phyloP scores from a whole-genome alignment of 2,113 vertebrate species.

The Tenrec ecaudatus region DNA sequence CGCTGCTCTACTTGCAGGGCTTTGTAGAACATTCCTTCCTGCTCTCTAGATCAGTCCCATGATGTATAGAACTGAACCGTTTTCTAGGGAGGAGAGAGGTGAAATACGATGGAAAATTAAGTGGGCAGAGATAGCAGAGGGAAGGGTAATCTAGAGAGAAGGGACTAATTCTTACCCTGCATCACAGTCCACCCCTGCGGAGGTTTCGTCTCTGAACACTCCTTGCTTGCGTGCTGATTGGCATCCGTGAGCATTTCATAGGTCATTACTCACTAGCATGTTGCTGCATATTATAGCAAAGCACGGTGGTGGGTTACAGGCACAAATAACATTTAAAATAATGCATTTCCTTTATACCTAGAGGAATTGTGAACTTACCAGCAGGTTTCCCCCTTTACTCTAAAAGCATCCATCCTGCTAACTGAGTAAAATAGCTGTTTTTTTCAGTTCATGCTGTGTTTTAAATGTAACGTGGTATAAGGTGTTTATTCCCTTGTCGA shows the following conservation, averaged over 20 bases:
- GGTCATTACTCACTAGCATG: conserved; percentile 71
- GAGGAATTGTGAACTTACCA: conserved; percentile 72
- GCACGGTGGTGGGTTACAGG: conserved; percentile 66
- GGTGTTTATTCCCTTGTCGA: conserved; percentile 76
- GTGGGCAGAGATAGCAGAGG: background rate
- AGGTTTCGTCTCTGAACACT: background rate
- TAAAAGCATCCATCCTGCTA: conserved; percentile 77
- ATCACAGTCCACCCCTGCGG: background rate
- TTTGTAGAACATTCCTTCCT: conserved; percentile 42
- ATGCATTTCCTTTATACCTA: conserved; percentile 75
- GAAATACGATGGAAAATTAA: background rate
- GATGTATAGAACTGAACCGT: conserved; percentile 24
- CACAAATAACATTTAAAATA: conserved; percentile 80
- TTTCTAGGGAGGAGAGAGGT: background rate
- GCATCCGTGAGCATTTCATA: conserved; percentile 2
- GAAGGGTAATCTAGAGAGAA: background rate
- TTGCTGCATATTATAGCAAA: conserved; percentile 71
- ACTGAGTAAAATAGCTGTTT: conserved; percentile 76
- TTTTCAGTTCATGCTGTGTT: conserved; percentile 79
- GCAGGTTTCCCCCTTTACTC: conserved; percentile 75
- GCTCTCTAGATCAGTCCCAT: background rate
- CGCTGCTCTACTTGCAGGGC: background rate
- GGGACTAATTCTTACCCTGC: background rate
- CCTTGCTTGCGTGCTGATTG: conserved; percentile 57
- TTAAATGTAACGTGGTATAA: conserved; percentile 72